These are phyloP conservation scores for Epizoanthus illoricatus DNA, from an alignment of 92 coral and sea anemone species.

Conservation along the genomic window DNA sequence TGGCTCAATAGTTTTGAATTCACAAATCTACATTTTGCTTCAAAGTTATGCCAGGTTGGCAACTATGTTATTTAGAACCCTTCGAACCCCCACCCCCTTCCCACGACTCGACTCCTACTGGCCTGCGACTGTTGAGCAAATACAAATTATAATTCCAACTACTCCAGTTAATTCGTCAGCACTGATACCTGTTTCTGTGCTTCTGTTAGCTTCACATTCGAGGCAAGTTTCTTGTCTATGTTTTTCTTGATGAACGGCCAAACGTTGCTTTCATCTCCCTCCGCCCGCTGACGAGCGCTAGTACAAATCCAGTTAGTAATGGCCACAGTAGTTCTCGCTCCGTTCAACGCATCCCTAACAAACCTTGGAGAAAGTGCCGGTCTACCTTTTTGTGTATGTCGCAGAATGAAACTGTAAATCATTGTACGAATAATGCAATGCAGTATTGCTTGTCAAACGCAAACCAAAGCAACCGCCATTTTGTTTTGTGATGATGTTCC, in stretches of 20 bases:
- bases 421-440: background rate
- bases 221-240: constrained; percentile 5
- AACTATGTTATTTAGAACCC: too few species aligned
- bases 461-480: constrained; percentile 5
- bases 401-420: constrained; percentile 2
- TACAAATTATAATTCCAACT: too few species aligned
- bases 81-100: too few species aligned
- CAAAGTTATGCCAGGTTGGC: too few species aligned
- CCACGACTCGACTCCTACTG: too few species aligned
- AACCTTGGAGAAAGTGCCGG: background rate
- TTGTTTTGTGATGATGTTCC: background rate
- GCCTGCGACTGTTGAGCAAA: too few species aligned
- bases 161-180: background rate
- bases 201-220: constrained; percentile 21
- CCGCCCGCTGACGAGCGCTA: background rate
- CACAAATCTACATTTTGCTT: too few species aligned
- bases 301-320: background rate
- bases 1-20: too few species aligned
- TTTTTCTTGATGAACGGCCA: constrained; percentile 28
- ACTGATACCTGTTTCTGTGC: constrained; percentile 31
- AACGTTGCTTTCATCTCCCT: background rate
- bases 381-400: background rate
- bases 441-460: too few species aligned
- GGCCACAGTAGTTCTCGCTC: background rate
- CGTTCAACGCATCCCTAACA: background rate